phyloP scores from a whole-genome alignment of 1,140 invertebrate species.

The Pseudomyrmex concolor region DNA sequence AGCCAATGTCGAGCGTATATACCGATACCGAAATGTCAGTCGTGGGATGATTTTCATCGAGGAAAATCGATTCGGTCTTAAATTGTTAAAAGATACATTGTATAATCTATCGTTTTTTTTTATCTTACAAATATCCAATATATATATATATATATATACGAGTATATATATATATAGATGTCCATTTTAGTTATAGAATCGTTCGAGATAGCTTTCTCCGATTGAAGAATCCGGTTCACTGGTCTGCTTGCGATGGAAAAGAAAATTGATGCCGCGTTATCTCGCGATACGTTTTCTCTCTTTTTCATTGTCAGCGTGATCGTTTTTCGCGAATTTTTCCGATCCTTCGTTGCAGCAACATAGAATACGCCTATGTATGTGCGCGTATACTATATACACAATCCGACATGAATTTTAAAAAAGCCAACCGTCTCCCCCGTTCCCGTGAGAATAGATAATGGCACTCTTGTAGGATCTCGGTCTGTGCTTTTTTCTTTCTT shows the following conservation, averaged over 20 bases:
- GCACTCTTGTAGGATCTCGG: background rate
- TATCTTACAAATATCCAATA: background rate
- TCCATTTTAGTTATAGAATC: background rate
- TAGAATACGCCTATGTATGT: constrained; percentile 20
- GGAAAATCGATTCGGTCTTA: background rate
- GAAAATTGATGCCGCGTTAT: constrained; percentile 26
- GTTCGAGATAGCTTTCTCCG: background rate
- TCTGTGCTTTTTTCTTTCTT: constrained; percentile 10
- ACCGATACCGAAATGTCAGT: background rate
- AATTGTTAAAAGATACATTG: no score
- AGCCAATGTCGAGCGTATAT: background rate
- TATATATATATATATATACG: no score
- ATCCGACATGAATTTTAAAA: constrained; percentile 55
- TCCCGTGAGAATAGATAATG: constrained; percentile 33
- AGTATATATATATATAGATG: no score
- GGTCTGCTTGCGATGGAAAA: background rate
- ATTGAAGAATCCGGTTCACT: constrained; percentile 1
- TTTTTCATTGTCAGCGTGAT: background rate
- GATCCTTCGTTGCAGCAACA: background rate
- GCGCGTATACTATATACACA: constrained; percentile 6
- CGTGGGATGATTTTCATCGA: constrained; percentile 6
- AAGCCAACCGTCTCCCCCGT: constrained; percentile 26
- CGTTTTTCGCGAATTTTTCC: constrained; percentile 8
- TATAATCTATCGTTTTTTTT: background rate
- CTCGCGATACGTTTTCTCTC: background rate